Evolutionary conservation across 2,888 invertebrate species (phyloP).

Genomic region (Drosophila diplacantha): DNA sequence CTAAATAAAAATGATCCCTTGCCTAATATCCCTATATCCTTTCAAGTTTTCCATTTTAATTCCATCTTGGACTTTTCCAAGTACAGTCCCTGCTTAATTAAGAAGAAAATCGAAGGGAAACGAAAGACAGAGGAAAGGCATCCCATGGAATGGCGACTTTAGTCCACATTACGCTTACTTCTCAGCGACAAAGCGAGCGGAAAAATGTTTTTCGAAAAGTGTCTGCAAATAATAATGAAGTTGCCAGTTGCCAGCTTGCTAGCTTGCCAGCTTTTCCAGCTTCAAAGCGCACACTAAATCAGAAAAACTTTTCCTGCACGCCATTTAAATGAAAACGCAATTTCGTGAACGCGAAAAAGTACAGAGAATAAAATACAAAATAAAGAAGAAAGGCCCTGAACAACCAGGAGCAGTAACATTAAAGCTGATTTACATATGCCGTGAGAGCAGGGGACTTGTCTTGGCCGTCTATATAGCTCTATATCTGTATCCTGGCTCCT

Average conservation of each 20-base stretch:
- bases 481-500: conserved; percentile 18
- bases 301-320: conserved; percentile 53
- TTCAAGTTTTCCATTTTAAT: neutral
- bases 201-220: conserved; percentile 40
- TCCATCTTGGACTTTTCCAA: neutral
- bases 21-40: no score
- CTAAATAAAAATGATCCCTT: neutral
- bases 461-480: conserved; percentile 15
- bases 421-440: conserved; percentile 69
- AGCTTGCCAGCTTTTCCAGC: conserved; percentile 29
- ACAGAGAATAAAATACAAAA: neutral
- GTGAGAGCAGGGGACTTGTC: conserved; percentile 27
- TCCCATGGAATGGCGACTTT: conserved; percentile 17
- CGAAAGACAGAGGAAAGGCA: conserved; percentile 25
- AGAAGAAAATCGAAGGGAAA: conserved; percentile 57
- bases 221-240: conserved; percentile 56
- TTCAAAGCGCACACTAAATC: conserved; percentile 64
- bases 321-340: conserved; percentile 70
- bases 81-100: conserved; percentile 52
- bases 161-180: conserved; percentile 33
- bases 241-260: conserved; percentile 31
- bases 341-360: conserved; percentile 39
- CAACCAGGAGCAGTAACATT: conserved; percentile 40
- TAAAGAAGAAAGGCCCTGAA: conserved; percentile 8
- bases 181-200: conserved; percentile 31